Evolutionary conservation across 2,113 vertebrate genomes (phyloP), one percentile per base, ranked within the genome.

Genomic region (Sinocyclocheilus maitianheensis): DNA sequence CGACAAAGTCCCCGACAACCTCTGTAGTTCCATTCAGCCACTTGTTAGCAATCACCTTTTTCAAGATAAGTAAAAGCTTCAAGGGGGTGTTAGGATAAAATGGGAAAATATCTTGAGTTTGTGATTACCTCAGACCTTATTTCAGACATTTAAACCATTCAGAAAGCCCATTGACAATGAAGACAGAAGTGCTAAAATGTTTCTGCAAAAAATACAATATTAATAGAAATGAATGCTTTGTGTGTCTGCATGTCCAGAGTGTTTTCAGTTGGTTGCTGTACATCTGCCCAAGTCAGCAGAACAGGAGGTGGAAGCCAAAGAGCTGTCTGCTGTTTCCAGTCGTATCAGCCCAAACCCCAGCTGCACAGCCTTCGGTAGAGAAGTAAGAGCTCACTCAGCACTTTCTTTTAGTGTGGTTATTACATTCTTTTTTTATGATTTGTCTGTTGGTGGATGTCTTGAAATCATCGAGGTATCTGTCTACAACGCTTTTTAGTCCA

Each of bases 211-310:
- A 40, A 7, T 6, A 40, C 40, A 40, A 40, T 40, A 40, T 40
- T 6, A 40, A 40, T 40, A 40, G 40, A 40, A 6, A 40, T 40
- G 40, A 40, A 40, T 40, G 40, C 43, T 46, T 10, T 46, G 34
- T 76, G n/a, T 80, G 20, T 90, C 85, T 90, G n/a, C 63, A 87
- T 91, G 34, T 14, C 60, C 91, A 99, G 98, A 95, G 87, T 18
- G 58, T 1, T 97, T 95, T 93, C 96, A 98, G 77, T 92, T 99
- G 88, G 94, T 96, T 37, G 96, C 96, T 0, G 84, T 97, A 37
- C 94, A 94, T 85, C 92, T 99, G 81, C 93, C 97, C 3, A 96
- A 94, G 92, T 93, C 91, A 5, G 82, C 93, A 26, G 94, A 93
- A 53, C 97, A 96, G 88, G 92, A 96, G 87, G 65, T 96, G 90